Percentiles rank a stretch among this genome's conserved stretches.
Evolutionary conservation across 1,140 invertebrate genomes (phyloP).

Genomic region (Pseudomyrmex sp.): DNA sequence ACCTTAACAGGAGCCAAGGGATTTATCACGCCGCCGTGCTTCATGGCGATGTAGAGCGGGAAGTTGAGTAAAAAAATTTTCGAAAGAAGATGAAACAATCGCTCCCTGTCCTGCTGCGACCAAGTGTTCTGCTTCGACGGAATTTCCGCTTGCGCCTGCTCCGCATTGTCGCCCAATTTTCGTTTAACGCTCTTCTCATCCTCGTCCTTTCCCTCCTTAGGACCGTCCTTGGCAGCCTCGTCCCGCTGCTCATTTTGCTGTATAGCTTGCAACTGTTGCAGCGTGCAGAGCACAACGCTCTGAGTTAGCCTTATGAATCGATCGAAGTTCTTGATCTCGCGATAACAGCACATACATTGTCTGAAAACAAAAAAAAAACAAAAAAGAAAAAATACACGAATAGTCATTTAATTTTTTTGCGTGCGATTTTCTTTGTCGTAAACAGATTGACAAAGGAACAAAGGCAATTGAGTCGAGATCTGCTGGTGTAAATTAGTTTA

Average conservation of each 20-base stretch:
- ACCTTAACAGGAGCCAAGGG: conserved; percentile 82
- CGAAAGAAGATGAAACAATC: conserved; percentile 91
- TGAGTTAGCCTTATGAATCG: conserved; percentile 94
- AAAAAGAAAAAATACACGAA: neutral
- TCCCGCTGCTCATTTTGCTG: conserved; percentile 85
- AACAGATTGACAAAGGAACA: neutral
- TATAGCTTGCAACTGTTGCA: conserved; percentile 91
- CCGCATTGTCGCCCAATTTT: conserved; percentile 62
- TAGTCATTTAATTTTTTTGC: no score
- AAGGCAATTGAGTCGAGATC: neutral
- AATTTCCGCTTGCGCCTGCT: conserved; percentile 61
- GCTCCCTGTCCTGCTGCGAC: conserved; percentile 91
- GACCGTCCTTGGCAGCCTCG: conserved; percentile 77
- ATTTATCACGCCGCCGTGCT: conserved; percentile 88
- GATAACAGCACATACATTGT: conserved; percentile 97
- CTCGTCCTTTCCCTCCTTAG: conserved; percentile 73
- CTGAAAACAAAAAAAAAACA: conserved; percentile 83
- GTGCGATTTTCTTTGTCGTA: no score
- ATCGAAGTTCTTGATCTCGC: conserved; percentile 95
- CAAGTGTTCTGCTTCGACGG: conserved; percentile 82
- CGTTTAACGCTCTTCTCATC: conserved; percentile 74
- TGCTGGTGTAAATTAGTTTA: conserved; percentile 52
- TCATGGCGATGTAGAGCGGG: conserved; percentile 96
- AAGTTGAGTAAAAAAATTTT: conserved; percentile 95
- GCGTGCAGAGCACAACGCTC: conserved; percentile 90